Base-by-base conservation (phyloP, 1,140 invertebrate genomes). In the Eurosta solidaginis region DNA sequence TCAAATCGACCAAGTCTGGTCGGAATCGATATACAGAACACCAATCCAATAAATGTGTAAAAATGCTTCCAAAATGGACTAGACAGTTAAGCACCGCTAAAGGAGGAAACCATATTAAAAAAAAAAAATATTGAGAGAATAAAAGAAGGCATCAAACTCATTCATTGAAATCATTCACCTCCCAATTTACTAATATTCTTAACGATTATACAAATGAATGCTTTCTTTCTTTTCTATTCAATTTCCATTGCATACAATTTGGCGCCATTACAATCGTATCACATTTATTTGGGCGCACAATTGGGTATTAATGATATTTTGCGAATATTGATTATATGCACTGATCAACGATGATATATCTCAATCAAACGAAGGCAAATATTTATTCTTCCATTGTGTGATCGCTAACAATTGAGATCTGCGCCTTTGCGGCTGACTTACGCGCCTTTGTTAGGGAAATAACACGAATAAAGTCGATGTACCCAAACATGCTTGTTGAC, bases 221-320 rank as follows among this genome's bases (percentile, higher is more conserved):
- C 1, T 54, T 29, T 54, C 14, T 54, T 54, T 12, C 50, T 12
- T 54, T 54, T 9, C 33, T 9, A 36, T 40, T 2, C 59, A 14
- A 68, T 40, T 20, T 36, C 12, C 7, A 68, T 68, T 36, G 14
- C 29, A 36, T 68, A 40, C 59, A 40, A 68, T 68, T 42, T n/a
- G 36, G 59, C 36, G 36, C 59, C 33, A 68, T 68, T 68, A 40
- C 59, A 68, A 68, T 42, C 59, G 59, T 68, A 68, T 17, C 59
- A 25, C 49, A 22, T 22, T n/a, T n/a, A n/a, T n/a, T n/a, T n/a
- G n/a, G n/a, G n/a, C n/a, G n/a, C n/a, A 68, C 59, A 68, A 68
- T 68, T 68, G 40, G 22, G 33, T 68, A 36, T 59, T 68, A 17
- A 68, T 68, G 59, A 63, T 68, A 68, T 68, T 68, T 68, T 68